Evolutionary conservation across 2,113 vertebrate genomes (phyloP).

Genomic region (Petrocephalus microphthalmus): DNA sequence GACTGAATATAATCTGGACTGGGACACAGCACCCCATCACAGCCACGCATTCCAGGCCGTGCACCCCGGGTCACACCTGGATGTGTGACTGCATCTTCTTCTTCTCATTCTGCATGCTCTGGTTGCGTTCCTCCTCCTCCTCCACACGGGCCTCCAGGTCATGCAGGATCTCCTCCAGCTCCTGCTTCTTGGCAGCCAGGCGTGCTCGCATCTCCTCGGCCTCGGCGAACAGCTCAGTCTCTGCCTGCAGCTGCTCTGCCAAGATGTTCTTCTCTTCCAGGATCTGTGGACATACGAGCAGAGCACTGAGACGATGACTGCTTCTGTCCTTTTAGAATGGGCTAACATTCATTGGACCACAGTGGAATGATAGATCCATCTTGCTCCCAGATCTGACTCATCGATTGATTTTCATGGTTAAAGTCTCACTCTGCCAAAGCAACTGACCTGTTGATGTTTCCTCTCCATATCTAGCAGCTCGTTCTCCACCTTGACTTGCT

Average conservation of each 20-base stretch:
- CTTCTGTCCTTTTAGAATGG: not conserved
- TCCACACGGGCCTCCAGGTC: constrained; percentile 94
- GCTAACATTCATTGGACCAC: not conserved
- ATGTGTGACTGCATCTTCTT: constrained; percentile 97
- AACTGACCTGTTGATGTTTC: constrained; percentile 88
- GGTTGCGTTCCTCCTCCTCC: constrained; percentile 94
- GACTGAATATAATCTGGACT: not conserved
- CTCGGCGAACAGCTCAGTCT: constrained; percentile 94
- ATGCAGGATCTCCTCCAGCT: constrained; percentile 92
- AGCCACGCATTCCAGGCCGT: not conserved
- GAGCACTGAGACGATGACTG: not conserved
- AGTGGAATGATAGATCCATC: not conserved
- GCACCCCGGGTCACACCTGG: constrained; percentile 64
- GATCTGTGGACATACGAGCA: constrained; percentile 50
- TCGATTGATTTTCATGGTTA: not conserved
- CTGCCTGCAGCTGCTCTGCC: constrained; percentile 91
- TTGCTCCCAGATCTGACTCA: not conserved
- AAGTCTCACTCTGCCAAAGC: not conserved
- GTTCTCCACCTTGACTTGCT: constrained; percentile 85
- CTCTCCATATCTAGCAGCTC: constrained; percentile 92
- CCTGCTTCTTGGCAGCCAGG: constrained; percentile 89
- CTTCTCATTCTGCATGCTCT: constrained; percentile 89
- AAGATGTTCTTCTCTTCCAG: constrained; percentile 96
- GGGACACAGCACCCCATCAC: not conserved
- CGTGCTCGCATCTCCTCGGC: constrained; percentile 97